phyloP scores from a whole-genome alignment of 2,113 vertebrate species.

The Dryoscopus gambensis region DNA sequence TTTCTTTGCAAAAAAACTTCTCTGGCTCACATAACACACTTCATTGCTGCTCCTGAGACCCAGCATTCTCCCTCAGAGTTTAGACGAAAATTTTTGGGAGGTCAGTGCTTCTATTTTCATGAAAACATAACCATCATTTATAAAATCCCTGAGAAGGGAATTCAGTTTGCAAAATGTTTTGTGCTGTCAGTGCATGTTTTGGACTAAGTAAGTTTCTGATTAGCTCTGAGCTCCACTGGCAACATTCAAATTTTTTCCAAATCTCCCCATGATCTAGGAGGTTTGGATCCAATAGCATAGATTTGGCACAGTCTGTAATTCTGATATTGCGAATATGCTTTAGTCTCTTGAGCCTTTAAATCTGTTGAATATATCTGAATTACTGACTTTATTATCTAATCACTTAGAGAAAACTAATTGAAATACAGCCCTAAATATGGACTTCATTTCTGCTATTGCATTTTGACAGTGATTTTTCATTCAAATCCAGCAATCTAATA shows the following conservation, averaged over 20 bases:
- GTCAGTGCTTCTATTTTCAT: not conserved
- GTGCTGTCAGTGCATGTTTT: not conserved
- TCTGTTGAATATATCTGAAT: not conserved
- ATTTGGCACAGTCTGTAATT: not conserved
- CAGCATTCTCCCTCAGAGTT: not conserved
- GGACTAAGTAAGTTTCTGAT: not conserved
- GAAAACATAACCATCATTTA: not conserved
- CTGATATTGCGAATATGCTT: not conserved
- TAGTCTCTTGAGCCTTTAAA: not conserved
- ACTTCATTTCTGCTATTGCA: not conserved
- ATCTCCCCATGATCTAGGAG: not conserved
- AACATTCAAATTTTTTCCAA: not conserved
- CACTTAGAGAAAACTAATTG: not conserved
- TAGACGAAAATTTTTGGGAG: not conserved
- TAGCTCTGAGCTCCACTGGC: not conserved
- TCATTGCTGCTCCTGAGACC: not conserved
- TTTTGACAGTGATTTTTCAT: not conserved
- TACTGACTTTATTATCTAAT: slow-evolving; percentile 12
- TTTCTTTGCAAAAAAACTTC: not conserved
- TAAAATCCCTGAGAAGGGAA: not conserved
- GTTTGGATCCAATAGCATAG: not conserved
- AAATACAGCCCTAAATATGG: not conserved
- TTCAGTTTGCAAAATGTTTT: not conserved
- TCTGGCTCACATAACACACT: not conserved
- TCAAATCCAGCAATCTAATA: not conserved